These are phyloP conservation scores for Limnodromus scolopaceus DNA, from an alignment of 2,797 vertebrate species.

Conservation along the genomic window DNA sequence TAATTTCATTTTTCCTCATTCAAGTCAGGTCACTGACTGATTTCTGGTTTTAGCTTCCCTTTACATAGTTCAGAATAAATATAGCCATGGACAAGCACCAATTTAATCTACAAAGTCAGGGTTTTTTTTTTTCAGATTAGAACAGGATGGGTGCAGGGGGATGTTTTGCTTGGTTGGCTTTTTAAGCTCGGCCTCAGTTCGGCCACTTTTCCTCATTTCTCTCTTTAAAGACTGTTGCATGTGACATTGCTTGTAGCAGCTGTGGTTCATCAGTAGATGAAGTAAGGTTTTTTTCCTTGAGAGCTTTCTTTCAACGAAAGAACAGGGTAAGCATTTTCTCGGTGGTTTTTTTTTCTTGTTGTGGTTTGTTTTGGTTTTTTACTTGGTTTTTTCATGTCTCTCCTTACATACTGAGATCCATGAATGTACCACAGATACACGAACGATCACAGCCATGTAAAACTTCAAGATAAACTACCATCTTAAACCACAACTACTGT, in stretches of 20 bases:
- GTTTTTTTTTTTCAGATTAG: background rate
- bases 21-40: background rate
- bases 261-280: background rate
- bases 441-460: fast-evolving
- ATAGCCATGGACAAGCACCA: background rate
- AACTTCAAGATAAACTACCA: background rate
- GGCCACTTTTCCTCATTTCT: background rate
- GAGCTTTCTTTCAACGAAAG: background rate
- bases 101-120: background rate
- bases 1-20: constrained; percentile 4
- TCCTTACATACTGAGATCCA: background rate
- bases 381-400: background rate
- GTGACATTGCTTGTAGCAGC: background rate
- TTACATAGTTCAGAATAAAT: background rate
- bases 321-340: background rate
- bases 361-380: background rate
- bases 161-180: background rate
- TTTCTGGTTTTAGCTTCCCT: background rate
- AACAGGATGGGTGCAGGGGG: background rate
- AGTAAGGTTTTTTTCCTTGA: background rate
- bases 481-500: background rate
- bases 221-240: background rate
- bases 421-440: background rate
- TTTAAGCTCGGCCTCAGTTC: background rate
- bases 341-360: background rate